phyloP scores from a whole-genome alignment of 1,140 invertebrate species.

The Sitophilus oryzae region DNA sequence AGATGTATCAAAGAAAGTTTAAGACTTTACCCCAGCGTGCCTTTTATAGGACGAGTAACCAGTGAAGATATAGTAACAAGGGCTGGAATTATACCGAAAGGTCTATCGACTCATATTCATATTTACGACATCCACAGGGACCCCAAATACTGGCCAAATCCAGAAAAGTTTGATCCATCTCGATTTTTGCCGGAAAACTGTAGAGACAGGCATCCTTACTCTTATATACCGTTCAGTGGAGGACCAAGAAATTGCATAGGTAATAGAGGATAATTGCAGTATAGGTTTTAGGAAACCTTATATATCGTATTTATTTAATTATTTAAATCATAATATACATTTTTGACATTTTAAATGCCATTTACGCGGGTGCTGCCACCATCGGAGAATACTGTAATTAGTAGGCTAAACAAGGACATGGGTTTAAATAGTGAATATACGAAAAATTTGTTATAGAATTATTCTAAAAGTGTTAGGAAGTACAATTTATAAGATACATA shows the following conservation, averaged over 20 bases:
- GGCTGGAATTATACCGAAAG: slow-evolving; percentile 23
- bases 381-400: background rate
- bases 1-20: slow-evolving; percentile 56
- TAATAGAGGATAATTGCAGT: slow-evolving; percentile 15
- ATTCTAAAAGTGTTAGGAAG: no score
- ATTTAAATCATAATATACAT: background rate
- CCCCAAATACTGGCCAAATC: slow-evolving; percentile 52
- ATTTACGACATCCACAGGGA: slow-evolving; percentile 30
- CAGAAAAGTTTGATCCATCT: slow-evolving; percentile 62
- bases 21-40: slow-evolving; percentile 61
- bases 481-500: no score
- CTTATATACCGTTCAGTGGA: slow-evolving; percentile 61
- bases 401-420: background rate
- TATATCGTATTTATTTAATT: background rate
- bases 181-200: slow-evolving; percentile 57
- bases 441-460: no score
- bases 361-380: no score
- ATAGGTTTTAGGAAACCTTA: background rate
- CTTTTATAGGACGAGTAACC: slow-evolving; percentile 53
- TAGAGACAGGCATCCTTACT: slow-evolving; percentile 45
- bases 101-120: slow-evolving; percentile 4
- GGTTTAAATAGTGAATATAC: no score
- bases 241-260: slow-evolving; percentile 61
- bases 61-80: slow-evolving; percentile 47
- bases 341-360: background rate